A percentile compares a stretch with the other conserved stretches of the same genome.
These are phyloP conservation scores for Drosophila mulleri DNA, from an alignment of 2,888 invertebrate genomes.

Conservation along the genomic window DNA sequence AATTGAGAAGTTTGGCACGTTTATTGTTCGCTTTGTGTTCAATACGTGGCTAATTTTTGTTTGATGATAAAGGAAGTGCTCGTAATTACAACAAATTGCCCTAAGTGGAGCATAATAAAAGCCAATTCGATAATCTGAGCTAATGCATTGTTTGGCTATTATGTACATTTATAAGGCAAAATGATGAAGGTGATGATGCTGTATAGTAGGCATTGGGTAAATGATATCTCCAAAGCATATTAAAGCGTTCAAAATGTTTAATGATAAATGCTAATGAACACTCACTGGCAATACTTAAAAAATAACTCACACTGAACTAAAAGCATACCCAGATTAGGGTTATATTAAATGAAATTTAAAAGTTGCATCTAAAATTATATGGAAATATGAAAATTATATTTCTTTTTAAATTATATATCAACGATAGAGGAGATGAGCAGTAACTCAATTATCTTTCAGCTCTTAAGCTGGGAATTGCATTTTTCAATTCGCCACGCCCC, in stretches of 20 bases:
- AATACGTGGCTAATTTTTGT: conserved; percentile 48
- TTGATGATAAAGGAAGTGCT: conserved; percentile 39
- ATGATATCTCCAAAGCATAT: background rate
- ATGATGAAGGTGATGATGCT: background rate
- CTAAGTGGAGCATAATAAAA: conserved; percentile 35
- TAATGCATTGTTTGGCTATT: background rate
- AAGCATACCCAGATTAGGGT: too few species aligned
- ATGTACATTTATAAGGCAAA: background rate
- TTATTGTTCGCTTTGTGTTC: conserved; percentile 28
- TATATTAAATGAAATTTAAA: too few species aligned
- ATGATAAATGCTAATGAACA: too few species aligned
- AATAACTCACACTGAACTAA: too few species aligned
- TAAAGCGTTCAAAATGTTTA: background rate
- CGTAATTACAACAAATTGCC: conserved; percentile 33
- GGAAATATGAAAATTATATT: too few species aligned
- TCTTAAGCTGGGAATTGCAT: too few species aligned
- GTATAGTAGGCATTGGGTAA: background rate
- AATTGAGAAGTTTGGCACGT: conserved; percentile 36
- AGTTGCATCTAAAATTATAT: too few species aligned
- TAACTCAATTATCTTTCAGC: too few species aligned
- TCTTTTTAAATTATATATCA: too few species aligned
- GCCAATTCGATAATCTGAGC: conserved; percentile 14
- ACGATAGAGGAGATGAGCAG: too few species aligned
- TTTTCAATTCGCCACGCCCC: too few species aligned
- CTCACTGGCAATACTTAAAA: too few species aligned